phyloP scores from a whole-genome alignment of 1,140 invertebrate species.

The Trichomalopsis sarcophagae region DNA sequence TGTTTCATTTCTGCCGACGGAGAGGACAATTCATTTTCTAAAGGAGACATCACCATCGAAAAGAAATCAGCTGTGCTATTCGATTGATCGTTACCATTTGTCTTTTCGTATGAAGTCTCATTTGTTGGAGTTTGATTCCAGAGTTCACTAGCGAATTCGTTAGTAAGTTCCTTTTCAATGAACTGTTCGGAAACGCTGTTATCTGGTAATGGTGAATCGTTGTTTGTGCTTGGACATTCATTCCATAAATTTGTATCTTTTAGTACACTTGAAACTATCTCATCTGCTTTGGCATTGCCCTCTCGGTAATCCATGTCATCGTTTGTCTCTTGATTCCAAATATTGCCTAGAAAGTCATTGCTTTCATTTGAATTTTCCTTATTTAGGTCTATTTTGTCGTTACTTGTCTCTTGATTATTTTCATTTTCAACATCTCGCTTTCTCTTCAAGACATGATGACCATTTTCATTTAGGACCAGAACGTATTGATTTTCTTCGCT shows the following conservation, averaged over 20 bases:
- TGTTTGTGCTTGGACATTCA: background rate
- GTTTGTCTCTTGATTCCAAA: constrained; percentile 31
- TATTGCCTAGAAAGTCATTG: constrained; percentile 14
- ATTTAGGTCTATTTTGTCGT: constrained; percentile 17
- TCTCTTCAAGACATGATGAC: constrained; percentile 64
- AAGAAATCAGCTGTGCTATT: constrained; percentile 71
- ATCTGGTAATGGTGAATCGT: background rate
- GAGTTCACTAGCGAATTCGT: background rate
- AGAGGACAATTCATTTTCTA: constrained; percentile 65
- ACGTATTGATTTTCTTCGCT: constrained; percentile 68
- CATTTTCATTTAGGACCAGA: constrained; percentile 65
- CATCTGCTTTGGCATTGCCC: background rate
- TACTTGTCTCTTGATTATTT: constrained; percentile 29
- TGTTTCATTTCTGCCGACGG: constrained; percentile 74
- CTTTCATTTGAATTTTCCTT: constrained; percentile 27
- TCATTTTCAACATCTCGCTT: constrained; percentile 58
- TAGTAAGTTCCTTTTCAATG: background rate
- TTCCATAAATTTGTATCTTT: constrained; percentile 33
- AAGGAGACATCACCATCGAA: constrained; percentile 72
- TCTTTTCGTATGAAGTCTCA: constrained; percentile 33
- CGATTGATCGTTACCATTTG: constrained; percentile 56
- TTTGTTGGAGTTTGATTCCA: constrained; percentile 27
- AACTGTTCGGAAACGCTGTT: constrained; percentile 10
- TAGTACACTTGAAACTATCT: background rate
- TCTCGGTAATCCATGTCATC: constrained; percentile 44